A percentile compares a stretch with the other conserved stretches of the same genome.
Conservation (phyloP, 2,888 invertebrate genomes). For the Aporophyla lueneburgensis region DNA sequence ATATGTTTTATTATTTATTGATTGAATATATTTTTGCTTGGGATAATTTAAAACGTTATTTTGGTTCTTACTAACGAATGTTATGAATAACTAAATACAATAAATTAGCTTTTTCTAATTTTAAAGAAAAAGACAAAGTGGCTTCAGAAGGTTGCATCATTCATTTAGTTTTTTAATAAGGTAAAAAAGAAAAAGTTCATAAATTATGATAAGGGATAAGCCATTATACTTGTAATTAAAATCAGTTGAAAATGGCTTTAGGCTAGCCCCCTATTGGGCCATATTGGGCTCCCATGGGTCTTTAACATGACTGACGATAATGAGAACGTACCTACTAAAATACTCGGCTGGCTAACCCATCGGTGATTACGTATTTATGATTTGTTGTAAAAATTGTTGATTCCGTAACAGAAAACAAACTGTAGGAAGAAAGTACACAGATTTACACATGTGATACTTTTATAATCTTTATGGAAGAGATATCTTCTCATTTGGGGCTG, state of each 20-base stretch:
- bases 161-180: neutral
- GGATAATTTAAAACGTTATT: neutral
- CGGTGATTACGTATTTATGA: too few species aligned
- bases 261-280: too few species aligned
- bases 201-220: too few species aligned
- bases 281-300: too few species aligned
- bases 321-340: too few species aligned
- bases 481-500: too few species aligned
- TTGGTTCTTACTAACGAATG: neutral
- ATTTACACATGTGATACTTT: neutral
- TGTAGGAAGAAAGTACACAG: neutral
- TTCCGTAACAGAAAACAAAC: neutral
- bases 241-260: too few species aligned
- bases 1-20: neutral
- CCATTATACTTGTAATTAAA: too few species aligned
- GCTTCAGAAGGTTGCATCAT: neutral
- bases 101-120: neutral
- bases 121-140: neutral
- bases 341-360: too few species aligned
- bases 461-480: too few species aligned
- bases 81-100: neutral
- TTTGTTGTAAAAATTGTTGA: neutral
- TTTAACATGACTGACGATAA: too few species aligned
- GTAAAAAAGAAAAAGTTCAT: too few species aligned
- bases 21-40: neutral